Conservation (phyloP, 2,113 vertebrate genomes). For the Rhodinocichla rosea region DNA sequence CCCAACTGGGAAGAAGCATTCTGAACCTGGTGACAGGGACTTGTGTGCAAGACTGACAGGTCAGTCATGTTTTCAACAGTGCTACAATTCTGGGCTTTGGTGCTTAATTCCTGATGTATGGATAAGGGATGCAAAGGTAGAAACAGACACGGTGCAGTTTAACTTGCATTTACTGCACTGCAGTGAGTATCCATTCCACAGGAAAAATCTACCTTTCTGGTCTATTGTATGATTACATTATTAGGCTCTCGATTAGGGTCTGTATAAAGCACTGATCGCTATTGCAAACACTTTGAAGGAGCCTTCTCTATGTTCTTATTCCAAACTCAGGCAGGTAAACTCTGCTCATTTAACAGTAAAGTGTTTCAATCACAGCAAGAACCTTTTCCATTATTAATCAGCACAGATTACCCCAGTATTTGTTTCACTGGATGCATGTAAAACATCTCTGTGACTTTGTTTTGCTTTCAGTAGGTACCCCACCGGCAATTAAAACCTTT, state of each 20-base stretch:
- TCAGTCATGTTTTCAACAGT: neutral
- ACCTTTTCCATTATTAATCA: neutral
- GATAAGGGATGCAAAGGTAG: neutral
- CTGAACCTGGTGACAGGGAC: neutral
- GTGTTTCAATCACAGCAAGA: neutral
- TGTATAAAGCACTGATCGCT: neutral
- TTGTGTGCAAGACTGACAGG: neutral
- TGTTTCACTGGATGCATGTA: neutral
- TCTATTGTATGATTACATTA: neutral
- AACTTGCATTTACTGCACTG: neutral
- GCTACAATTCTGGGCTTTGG: fast-evolving
- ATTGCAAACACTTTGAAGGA: neutral
- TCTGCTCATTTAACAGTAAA: neutral
- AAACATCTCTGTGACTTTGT: neutral
- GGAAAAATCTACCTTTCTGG: neutral
- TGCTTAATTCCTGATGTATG: neutral
- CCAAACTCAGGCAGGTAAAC: neutral
- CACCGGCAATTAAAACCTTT: neutral
- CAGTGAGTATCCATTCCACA: neutral
- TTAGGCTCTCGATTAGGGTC: neutral
- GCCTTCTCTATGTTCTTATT: neutral
- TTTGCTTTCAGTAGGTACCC: neutral
- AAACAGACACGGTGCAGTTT: neutral
- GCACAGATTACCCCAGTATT: neutral
- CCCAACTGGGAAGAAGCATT: neutral